Base-by-base conservation (phyloP, 2,797 vertebrate genomes). In the Choloepus didactylus region DNA sequence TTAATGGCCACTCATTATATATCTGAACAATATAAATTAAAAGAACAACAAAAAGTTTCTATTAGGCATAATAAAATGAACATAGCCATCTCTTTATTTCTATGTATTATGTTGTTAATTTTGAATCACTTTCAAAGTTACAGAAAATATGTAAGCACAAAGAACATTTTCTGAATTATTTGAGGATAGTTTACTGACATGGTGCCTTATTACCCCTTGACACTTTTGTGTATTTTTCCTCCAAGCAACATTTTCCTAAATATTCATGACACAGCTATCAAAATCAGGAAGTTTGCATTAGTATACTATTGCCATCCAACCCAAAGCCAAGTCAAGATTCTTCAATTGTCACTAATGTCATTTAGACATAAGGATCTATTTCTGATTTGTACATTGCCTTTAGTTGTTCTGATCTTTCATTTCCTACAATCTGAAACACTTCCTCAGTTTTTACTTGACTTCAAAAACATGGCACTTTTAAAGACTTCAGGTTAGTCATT, bases 251-350 rank as follows among this genome's bases (percentile, higher is more conserved):
- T 64, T 83, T 77, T 77, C 44, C 27, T 82, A 8, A 38, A 18
- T 23, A 23, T 56, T 9, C 21, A 2, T 18, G 7, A 38, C 25
- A 15, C 5, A 11, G 4, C 9, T 29, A 49, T 44, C 31, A 44
- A 25, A 46, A 25, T 44, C 19, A 59, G 5, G 19, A 66, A 3
- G 11, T 46, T 41, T 35, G 29, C 11, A 1, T 18, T 14, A 5
- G 21, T 15, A 29, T 4, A 35, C 49, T 27, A n/a, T 15, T 60
- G 62, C 25, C 5, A 11, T 29, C 10, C n/a, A 56, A 35, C 6
- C 8, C n/a, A 31, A 54, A 38, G 11, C 15, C 25, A 4, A 0
- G 35, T 5, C 21, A 49, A 14, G 51, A 4, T 29, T 25, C 44
- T 31, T 59, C 51, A 51, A 1, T 51, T 7, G 1, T 70, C 62